A percentile compares a stretch with the other conserved stretches of the same genome.
Conservation (phyloP, 2,797 vertebrate genomes). For the Rhadinocentrus ornatus region DNA sequence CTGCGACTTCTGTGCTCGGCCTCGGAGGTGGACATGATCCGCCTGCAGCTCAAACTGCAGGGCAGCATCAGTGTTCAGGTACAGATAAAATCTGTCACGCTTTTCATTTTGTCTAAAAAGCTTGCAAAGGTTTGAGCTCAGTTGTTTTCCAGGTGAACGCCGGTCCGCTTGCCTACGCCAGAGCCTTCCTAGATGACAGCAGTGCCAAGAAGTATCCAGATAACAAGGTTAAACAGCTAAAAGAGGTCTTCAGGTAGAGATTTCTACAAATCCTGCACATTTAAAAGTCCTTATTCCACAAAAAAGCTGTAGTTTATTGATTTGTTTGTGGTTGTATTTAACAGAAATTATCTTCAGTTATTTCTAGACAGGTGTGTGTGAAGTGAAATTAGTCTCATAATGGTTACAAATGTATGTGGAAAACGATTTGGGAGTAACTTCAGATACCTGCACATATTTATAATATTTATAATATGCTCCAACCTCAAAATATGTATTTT, state of each 20-base stretch:
- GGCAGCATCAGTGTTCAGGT: slow-evolving; percentile 89
- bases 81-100: rapidly evolving
- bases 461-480: too few relatives aligned
- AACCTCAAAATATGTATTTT: too few relatives aligned
- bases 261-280: neutral
- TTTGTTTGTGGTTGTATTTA: too few relatives aligned
- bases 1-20: slow-evolving; percentile 90
- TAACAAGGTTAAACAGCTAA: slow-evolving; percentile 97
- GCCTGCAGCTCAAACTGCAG: slow-evolving; percentile 94
- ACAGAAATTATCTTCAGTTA: too few relatives aligned
- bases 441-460: too few relatives aligned
- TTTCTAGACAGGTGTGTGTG: too few relatives aligned
- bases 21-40: slow-evolving; percentile 96
- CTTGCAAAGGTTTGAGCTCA: too few relatives aligned
- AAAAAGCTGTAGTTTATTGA: too few relatives aligned
- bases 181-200: slow-evolving; percentile 92
- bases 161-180: slow-evolving; percentile 95
- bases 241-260: slow-evolving; percentile 95
- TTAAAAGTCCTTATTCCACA: neutral
- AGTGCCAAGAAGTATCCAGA: slow-evolving; percentile 95
- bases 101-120: too few relatives aligned
- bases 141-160: slow-evolving; percentile 88
- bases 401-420: too few relatives aligned
- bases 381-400: too few relatives aligned
- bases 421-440: too few relatives aligned